Conservation (phyloP, 2,797 vertebrate species). For the Babyrousa celebensis region DNA sequence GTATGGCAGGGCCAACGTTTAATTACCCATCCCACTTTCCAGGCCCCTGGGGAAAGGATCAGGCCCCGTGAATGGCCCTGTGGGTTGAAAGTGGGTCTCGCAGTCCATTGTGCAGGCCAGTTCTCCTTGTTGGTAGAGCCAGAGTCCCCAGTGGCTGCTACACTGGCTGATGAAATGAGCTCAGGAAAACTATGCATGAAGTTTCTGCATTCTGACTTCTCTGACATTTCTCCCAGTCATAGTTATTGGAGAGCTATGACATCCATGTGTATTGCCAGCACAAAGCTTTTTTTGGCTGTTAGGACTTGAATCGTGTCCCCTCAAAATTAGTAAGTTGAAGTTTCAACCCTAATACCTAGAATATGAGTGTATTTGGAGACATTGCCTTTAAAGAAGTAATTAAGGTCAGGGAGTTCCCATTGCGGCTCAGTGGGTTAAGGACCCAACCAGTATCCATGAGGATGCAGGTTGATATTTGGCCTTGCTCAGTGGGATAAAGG, state of each 20-base stretch:
- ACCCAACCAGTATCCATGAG: too few relatives aligned
- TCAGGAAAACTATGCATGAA: neutral
- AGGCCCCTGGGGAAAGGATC: neutral
- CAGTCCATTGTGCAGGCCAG: too few relatives aligned
- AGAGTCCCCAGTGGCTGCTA: neutral
- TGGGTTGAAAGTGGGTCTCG: neutral
- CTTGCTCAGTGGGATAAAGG: too few relatives aligned
- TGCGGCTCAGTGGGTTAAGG: too few relatives aligned
- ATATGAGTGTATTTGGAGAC: neutral
- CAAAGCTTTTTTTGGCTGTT: neutral
- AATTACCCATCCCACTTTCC: too few relatives aligned
- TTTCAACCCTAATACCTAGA: neutral
- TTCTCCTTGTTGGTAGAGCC: neutral
- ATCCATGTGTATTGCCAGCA: rapidly evolving
- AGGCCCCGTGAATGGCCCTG: neutral
- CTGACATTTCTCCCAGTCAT: neutral
- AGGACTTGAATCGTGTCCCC: neutral
- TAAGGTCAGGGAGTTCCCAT: too few relatives aligned
- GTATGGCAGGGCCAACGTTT: neutral
- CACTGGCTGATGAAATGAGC: neutral
- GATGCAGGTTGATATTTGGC: too few relatives aligned
- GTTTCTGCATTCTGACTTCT: neutral
- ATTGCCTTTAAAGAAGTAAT: neutral
- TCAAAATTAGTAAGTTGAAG: too few relatives aligned
- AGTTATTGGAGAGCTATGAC: neutral